Conservation (phyloP, 1,140 invertebrate genomes). For the Ylistrum balloti region DNA sequence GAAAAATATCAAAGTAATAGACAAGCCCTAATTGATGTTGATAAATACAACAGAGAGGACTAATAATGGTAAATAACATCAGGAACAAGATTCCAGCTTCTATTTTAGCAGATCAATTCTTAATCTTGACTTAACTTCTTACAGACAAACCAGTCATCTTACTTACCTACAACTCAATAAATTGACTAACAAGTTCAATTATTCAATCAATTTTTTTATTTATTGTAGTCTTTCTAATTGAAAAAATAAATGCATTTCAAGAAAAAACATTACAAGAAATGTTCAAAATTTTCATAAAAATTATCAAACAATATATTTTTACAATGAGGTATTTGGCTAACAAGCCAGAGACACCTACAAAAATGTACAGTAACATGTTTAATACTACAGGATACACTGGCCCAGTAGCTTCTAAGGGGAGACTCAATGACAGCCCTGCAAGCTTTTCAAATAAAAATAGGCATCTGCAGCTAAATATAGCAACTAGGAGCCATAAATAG, state of each 20-base stretch:
- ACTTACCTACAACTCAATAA: background rate
- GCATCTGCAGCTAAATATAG: conserved; percentile 38
- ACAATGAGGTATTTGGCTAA: background rate
- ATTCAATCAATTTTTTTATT: background rate
- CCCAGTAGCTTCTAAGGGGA: background rate
- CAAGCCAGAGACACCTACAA: background rate
- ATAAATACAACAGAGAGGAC: background rate
- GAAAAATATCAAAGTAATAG: background rate
- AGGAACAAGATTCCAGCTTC: background rate
- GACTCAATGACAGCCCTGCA: conserved; percentile 14
- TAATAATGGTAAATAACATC: background rate
- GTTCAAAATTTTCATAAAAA: background rate
- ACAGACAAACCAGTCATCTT: background rate
- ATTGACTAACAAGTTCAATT: background rate
- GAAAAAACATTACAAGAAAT: background rate
- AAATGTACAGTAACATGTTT: background rate
- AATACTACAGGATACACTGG: background rate
- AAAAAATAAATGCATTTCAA: background rate
- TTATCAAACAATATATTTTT: background rate
- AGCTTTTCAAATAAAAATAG: conserved; percentile 12
- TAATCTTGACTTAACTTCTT: background rate
- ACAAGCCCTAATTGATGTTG: background rate
- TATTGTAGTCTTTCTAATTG: background rate
- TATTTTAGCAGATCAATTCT: conserved; percentile 11
- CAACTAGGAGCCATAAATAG: background rate